Evolutionary conservation across 2,888 invertebrate genomes (phyloP), one percentile per base, ranked within the genome.

Genomic region (Sicus ferrugineus): DNA sequence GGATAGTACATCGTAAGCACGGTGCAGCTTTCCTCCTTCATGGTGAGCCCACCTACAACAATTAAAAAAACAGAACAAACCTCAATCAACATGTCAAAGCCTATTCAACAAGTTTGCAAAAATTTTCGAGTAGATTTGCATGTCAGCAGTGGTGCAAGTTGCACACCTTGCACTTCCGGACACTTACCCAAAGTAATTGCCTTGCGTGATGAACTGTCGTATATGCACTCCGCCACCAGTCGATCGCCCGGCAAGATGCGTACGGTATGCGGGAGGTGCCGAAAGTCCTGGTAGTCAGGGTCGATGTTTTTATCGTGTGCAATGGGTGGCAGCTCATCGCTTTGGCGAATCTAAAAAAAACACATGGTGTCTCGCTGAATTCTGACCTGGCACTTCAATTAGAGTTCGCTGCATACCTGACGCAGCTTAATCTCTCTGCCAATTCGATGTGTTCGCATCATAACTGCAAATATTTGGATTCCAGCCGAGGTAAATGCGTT

Each of bases 1-100:
- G 91, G 91, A 86, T 90, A 91, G 84, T 91, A 91, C 74, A 91
- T 85, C 72, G 89, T 89, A 83, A 90, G 88, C 75, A 90, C 89
- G 74, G 90, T 86, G 80, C 91, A 91, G 78, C 90, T 91, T 83
- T 91, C 91, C 80, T 91, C 90, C 75, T 89, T 87, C 80, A 89
- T 90, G 71, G 90, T 89, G 73, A 89, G 83, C 69, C 91, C 91
- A 75, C 91, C 85, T 85, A 77, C n/a, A n/a, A n/a, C n/a, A n/a
- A n/a, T n/a, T n/a, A n/a, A n/a, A n/a, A n/a, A n/a, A n/a, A n/a
- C n/a, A n/a, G n/a, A n/a, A n/a, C n/a, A n/a, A n/a, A n/a, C n/a
- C n/a, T n/a, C n/a, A n/a, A n/a, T n/a, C n/a, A n/a, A n/a, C n/a
- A n/a, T n/a, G n/a, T n/a, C n/a, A n/a, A n/a, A n/a, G n/a, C n/a